These are phyloP conservation scores for Axinella damicornis DNA, from an alignment of 37 sponge, comb jelly and placozoan species.

Conservation along the genomic window DNA sequence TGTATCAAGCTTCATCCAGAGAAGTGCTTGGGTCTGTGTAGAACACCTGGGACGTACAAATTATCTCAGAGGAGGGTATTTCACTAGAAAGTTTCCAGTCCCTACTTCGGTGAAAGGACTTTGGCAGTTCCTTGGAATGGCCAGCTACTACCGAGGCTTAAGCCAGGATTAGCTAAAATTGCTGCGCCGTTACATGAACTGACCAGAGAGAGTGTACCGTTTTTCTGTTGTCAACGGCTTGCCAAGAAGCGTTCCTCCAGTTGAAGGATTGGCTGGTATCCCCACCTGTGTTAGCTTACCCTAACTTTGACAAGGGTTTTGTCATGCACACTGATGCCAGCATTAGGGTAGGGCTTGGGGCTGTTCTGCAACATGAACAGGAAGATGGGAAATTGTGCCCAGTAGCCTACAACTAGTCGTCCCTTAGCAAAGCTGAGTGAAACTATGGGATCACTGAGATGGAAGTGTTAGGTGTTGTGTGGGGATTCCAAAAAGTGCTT, in stretches of 20 bases:
- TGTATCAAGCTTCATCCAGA: constrained; percentile 34
- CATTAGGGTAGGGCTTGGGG: constrained; percentile 23
- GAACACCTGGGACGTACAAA: constrained; percentile 43
- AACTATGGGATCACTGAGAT: constrained; percentile 58
- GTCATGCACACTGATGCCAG: constrained; percentile 54
- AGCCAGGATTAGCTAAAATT: constrained; percentile 32
- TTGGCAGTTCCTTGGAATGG: constrained; percentile 30
- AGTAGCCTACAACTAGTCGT: constrained; percentile 49
- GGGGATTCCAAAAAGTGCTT: constrained; percentile 50
- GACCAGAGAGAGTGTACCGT: constrained; percentile 19
- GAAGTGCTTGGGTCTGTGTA: constrained; percentile 34
- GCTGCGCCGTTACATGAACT: constrained; percentile 40
- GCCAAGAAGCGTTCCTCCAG: constrained; percentile 19
- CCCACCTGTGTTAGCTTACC: constrained; percentile 30
- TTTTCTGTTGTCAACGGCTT: constrained; percentile 33
- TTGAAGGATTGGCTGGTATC: constrained; percentile 21
- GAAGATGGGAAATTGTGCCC: no score
- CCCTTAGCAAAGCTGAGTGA: constrained; percentile 32
- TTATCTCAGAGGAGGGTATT: not conserved
- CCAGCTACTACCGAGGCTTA: constrained; percentile 32
- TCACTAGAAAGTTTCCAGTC: not conserved
- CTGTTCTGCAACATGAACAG: constrained; percentile 41
- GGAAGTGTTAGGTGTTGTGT: constrained; percentile 56
- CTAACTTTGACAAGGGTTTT: constrained; percentile 43
- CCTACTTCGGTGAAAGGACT: constrained; percentile 9